Conservation (phyloP, 2,888 invertebrate species). For the Luperina nickerlii region DNA sequence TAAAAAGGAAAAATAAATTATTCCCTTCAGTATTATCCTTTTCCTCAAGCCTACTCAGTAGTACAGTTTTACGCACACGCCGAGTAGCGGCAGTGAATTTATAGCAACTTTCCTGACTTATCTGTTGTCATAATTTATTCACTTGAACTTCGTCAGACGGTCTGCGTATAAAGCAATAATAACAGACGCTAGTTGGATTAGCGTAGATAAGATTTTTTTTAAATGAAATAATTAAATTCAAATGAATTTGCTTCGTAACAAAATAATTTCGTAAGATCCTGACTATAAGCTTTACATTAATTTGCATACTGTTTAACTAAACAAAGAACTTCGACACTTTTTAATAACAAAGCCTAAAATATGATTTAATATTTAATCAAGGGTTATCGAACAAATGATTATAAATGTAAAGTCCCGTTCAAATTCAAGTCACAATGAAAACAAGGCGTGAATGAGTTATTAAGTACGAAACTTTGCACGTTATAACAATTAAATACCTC, state of each 20-base stretch:
- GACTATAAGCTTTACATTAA: not conserved
- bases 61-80: conserved; percentile 25
- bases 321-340: not conserved
- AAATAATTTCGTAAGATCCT: not conserved
- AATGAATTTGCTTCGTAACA: not conserved
- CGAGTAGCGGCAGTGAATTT: conserved; percentile 42
- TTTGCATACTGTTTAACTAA: not conserved
- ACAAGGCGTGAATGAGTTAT: conserved; percentile 47
- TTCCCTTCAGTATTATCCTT: not conserved
- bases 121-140: conserved; percentile 49
- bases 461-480: conserved; percentile 48
- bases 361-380: not conserved
- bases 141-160: conserved; percentile 36
- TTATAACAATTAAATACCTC: conserved; percentile 48
- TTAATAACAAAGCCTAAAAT: not conserved
- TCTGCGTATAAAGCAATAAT: conserved; percentile 30
- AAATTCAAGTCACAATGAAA: conserved; percentile 30
- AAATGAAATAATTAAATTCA: not conserved
- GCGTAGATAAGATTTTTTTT: not conserved
- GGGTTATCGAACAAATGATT: conserved; percentile 19
- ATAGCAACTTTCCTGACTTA: conserved; percentile 34
- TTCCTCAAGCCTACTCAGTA: conserved; percentile 5
- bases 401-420: conserved; percentile 14
- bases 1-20: not conserved
- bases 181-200: conserved; percentile 8